Conservation (phyloP, 2,888 invertebrate species). For the Chirona hameri region DNA sequence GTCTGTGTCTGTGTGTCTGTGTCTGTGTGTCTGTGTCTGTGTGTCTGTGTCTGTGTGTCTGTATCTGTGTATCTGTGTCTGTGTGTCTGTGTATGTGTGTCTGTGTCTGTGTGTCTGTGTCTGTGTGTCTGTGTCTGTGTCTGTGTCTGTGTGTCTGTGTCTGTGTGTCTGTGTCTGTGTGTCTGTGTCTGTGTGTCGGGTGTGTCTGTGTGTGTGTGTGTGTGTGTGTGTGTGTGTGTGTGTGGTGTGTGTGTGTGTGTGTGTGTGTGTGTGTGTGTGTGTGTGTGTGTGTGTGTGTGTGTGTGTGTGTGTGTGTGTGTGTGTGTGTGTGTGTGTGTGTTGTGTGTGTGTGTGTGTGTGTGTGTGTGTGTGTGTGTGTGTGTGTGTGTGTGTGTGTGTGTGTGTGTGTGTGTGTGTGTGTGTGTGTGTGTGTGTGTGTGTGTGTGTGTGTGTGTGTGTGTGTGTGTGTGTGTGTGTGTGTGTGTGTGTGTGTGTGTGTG, state of each 20-base stretch:
- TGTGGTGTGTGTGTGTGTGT: neutral
- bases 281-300: neutral
- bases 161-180: slow-evolving; percentile 30
- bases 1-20: too few relatives aligned
- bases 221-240: neutral
- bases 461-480: too few relatives aligned
- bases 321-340: neutral
- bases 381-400: neutral
- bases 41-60: too few relatives aligned
- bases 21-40: too few relatives aligned
- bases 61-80: too few relatives aligned
- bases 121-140: too few relatives aligned
- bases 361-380: neutral
- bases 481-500: too few relatives aligned
- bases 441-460: too few relatives aligned
- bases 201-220: neutral
- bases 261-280: neutral
- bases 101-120: too few relatives aligned
- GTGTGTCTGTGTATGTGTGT: too few relatives aligned
- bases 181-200: slow-evolving; percentile 30
- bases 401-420: neutral
- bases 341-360: neutral
- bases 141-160: too few relatives aligned
- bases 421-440: slow-evolving; percentile 9
- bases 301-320: neutral